A percentile compares a stretch with the other conserved stretches of the same genome.
phyloP scores from a whole-genome alignment of 2,797 vertebrate genomes.

The Mus spretus region DNA sequence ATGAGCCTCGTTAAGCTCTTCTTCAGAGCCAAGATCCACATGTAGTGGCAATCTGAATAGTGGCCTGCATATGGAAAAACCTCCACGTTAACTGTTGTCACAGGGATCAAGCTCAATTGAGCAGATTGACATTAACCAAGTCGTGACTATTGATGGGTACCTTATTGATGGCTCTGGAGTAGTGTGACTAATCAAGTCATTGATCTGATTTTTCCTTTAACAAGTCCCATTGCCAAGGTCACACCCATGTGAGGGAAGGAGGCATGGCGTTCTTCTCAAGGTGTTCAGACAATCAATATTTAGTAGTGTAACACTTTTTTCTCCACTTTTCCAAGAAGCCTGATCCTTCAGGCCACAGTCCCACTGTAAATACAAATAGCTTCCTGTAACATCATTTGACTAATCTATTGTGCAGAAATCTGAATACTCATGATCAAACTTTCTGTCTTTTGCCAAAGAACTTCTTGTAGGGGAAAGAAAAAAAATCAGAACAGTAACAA shows the following conservation, averaged over 20 bases:
- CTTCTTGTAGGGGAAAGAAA: constrained; percentile 63
- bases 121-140: constrained; percentile 48
- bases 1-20: neutral
- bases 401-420: constrained; percentile 58
- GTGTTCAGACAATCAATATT: neutral
- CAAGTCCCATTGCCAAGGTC: constrained; percentile 18
- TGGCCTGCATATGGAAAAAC: neutral
- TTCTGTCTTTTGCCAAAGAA: constrained; percentile 58
- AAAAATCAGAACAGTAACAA: constrained; percentile 15
- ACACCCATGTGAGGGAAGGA: neutral
- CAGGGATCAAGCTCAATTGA: constrained; percentile 9
- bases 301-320: neutral
- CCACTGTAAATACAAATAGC: constrained; percentile 59
- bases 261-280: neutral
- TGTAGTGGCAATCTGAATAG: neutral
- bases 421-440: constrained; percentile 54
- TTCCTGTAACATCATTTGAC: constrained; percentile 56
- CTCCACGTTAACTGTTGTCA: neutral
- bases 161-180: constrained; percentile 19
- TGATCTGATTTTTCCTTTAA: constrained; percentile 27
- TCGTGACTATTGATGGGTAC: neutral
- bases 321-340: constrained; percentile 39
- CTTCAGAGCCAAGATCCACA: constrained; percentile 15
- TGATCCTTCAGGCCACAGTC: constrained; percentile 45
- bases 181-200: constrained; percentile 45